Base-by-base conservation (phyloP, 2,888 invertebrate genomes). In the Nomada lathburiana region DNA sequence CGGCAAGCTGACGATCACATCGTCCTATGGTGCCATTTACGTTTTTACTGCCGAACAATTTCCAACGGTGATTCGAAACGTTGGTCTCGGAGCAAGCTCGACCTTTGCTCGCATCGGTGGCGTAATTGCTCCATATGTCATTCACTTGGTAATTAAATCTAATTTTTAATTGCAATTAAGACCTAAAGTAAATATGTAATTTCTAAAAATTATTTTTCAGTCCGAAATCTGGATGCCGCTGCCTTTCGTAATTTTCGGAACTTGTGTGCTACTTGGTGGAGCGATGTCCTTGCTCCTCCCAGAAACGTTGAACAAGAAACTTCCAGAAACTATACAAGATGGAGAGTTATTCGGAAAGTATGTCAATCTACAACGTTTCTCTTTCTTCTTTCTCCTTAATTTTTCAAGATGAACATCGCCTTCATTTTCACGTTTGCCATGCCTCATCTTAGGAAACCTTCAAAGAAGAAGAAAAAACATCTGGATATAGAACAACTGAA, bases 1-100 rank as follows among this genome's bases (percentile, higher is more conserved):
- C 55, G 97, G 96, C 11, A 97, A 97, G 94, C 93, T 97, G 85
- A 95, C 96, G 59, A 97, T 97, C 71, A 97, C 97, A 1, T 95
- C 96, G 0, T 96, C 96, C 36, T 97, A 97, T 88, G 97, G 96
- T 59, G 96, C 96, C 0, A 95, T 97, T 60, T 97, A 97, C 89
- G 95, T 97, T 65, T 96, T 96, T 91, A 96, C 97, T 0, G 96
- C 96, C 1, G 97, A 97, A 93, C 96, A 96, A 91, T 97, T 96
- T 89, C 97, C 97, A 20, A 97, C 97, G 10, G 96, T 96, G 20
- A 96, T 97, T 59, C 93, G 96, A 84, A 96, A 96, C 88, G 95
- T 95, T 55, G 96, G 95, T 44, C 93, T 96, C 59, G 96, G 96
- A 13, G 95, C 96, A 11, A 95, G 95, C 68, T 96, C 96, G 3